Conservation (phyloP, 2,888 invertebrate genomes). For the Hemistola chrysoprasaria region DNA sequence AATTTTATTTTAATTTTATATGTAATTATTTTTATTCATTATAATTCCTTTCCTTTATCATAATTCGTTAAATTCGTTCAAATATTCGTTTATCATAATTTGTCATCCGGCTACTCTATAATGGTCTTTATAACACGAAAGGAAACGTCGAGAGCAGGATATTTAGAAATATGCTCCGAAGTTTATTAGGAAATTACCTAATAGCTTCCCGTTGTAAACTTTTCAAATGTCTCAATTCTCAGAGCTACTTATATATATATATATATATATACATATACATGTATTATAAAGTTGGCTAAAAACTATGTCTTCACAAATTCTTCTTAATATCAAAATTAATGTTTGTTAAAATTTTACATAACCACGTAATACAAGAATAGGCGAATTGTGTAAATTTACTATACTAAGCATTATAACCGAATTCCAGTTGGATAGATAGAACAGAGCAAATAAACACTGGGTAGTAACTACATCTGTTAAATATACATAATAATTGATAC, state of each 20-base stretch:
- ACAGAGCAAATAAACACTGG: conserved; percentile 2
- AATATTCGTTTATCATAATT: not conserved
- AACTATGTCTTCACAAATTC: not conserved
- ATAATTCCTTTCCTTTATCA: no score
- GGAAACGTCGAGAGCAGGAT: conserved; percentile 42
- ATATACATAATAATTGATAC: no score
- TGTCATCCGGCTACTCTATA: conserved; percentile 5
- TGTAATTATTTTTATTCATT: not conserved
- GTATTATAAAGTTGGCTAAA: conserved; percentile 1
- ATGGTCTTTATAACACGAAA: conserved; percentile 22
- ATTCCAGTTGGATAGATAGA: no score
- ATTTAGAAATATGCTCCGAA: conserved; percentile 49
- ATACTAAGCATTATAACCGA: conserved; percentile 1
- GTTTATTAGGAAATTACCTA: conserved; percentile 50
- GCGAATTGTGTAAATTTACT: conserved; percentile 3
- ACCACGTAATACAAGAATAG: conserved; percentile 2
- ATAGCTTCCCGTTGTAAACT: conserved; percentile 46
- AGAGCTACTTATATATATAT: no score
- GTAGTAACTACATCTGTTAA: no score
- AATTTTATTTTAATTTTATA: no score
- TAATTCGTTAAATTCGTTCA: no score
- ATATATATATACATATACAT: no score
- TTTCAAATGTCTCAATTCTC: conserved; percentile 24
- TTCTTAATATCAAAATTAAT: no score
- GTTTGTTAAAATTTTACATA: no score